Conservation (phyloP, 2,888 invertebrate species). For the Phlogophora meticulosa region DNA sequence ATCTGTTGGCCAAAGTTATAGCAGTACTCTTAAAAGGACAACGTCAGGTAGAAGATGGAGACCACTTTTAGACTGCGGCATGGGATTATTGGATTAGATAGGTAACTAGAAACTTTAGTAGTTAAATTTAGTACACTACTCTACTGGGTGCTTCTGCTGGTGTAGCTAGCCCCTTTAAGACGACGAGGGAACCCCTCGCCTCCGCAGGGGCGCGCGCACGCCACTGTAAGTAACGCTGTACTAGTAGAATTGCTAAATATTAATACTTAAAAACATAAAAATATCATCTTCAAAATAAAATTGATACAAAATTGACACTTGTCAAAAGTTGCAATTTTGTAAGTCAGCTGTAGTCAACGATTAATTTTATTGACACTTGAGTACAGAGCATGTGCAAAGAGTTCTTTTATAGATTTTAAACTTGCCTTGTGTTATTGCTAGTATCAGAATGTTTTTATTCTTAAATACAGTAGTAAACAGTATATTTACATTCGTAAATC, state of each 20-base stretch:
- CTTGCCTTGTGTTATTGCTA: not conserved
- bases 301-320: slow-evolving; percentile 35
- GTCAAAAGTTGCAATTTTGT: slow-evolving; percentile 6
- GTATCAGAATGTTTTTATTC: not conserved
- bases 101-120: slow-evolving; percentile 3
- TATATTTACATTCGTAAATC: not conserved
- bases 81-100: not conserved
- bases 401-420: not conserved
- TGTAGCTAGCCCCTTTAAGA: not conserved
- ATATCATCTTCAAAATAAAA: slow-evolving; percentile 34
- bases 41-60: not conserved
- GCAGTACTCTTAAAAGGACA: not conserved
- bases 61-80: not conserved
- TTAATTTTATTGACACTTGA: not conserved
- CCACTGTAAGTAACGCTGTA: slow-evolving; percentile 35
- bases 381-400: slow-evolving; percentile 10
- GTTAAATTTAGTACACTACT: slow-evolving; percentile 34
- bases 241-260: slow-evolving; percentile 47
- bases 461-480: not conserved
- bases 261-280: slow-evolving; percentile 15
- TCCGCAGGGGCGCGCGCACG: slow-evolving; percentile 5
- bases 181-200: not conserved
- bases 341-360: not conserved
- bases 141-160: slow-evolving; percentile 6
- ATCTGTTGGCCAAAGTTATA: not conserved